phyloP scores from a whole-genome alignment of 2,888 invertebrate genomes.

The Dione juno region DNA sequence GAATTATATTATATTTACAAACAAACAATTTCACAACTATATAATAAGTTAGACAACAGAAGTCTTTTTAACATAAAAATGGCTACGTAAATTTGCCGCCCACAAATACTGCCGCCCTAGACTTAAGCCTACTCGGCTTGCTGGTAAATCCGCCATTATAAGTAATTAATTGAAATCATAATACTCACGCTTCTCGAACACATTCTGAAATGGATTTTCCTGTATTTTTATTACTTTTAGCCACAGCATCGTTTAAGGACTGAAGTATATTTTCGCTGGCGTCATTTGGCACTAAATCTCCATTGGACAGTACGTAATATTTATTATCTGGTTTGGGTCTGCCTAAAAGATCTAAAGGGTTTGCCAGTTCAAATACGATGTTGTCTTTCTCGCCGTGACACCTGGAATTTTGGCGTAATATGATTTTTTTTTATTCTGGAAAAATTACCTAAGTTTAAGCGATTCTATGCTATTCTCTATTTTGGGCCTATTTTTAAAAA shows the following conservation, averaged over 20 bases:
- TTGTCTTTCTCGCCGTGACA: conserved; percentile 88
- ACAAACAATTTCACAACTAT: too few species aligned
- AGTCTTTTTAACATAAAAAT: too few species aligned
- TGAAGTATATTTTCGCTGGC: conserved; percentile 54
- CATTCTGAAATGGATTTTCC: conserved; percentile 60
- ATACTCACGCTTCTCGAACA: conserved; percentile 60
- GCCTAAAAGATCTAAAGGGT: conserved; percentile 69
- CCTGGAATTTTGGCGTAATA: conserved; percentile 57
- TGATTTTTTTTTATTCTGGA: too few species aligned
- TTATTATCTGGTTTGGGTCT: conserved; percentile 60
- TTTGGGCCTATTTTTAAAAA: too few species aligned
- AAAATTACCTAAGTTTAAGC: too few species aligned
- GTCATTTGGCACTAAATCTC: conserved; percentile 58
- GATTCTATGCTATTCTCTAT: too few species aligned
- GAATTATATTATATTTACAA: too few species aligned
- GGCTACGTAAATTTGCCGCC: too few species aligned
- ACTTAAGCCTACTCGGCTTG: neutral
- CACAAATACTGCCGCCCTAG: neutral
- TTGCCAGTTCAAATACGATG: conserved; percentile 82
- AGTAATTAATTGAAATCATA: neutral
- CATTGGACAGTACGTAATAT: conserved; percentile 66
- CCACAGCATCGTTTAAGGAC: conserved; percentile 57
- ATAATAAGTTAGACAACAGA: too few species aligned
- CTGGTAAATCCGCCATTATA: too few species aligned
- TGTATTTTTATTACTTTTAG: conserved; percentile 62